Base-by-base conservation (phyloP, 2,113 vertebrate species). In the Callospermophilus lateralis region DNA sequence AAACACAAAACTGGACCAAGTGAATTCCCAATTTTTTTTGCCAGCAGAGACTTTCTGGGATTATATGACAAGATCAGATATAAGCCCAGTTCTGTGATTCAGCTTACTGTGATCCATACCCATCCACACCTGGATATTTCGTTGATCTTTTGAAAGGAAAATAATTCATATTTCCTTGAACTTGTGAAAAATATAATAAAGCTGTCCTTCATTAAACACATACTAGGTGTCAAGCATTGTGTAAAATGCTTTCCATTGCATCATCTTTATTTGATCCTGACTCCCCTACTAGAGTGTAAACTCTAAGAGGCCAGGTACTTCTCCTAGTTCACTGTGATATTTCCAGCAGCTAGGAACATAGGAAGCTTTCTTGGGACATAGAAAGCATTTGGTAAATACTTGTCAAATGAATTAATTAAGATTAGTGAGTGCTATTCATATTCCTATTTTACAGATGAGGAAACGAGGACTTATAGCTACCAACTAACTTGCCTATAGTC, bases 111-210 rank as follows among this genome's bases (percentile, higher is more conserved):
- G 68, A 76, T n/a, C 30, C 61, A 53, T 76, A 20, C 55, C 20
- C 24, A 58, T 58, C 20, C 55, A 80, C 84, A 19, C 45, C n/a
- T 79, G 53, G 42, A 7, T 39, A 93, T 73, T 91, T 97, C n/a
- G 74, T 37, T 86, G 32, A 84, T 88, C 51, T 94, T 90, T 92
- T 39, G 34, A 67, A 42, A 89, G 72, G 53, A 92, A 83, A 70
- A 80, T 37, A 76, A 90, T 32, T 65, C 39, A 22, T 63, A 79
- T 94, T 58, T 92, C 84, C 48, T 84, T 94, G 39, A 94, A 77
- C 53, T 79, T 42, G 5, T 53, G 61, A 77, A 85, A 79, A 80
- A 28, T 37, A 11, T 3, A 84, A 45, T 67, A 67, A 89, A 79
- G 8, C 55, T 93, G 73, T 26, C 48, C 34, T 53, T 63, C 55